Evolutionary conservation across 1,140 invertebrate genomes (phyloP).

Genomic region (Amyelois transitella): DNA sequence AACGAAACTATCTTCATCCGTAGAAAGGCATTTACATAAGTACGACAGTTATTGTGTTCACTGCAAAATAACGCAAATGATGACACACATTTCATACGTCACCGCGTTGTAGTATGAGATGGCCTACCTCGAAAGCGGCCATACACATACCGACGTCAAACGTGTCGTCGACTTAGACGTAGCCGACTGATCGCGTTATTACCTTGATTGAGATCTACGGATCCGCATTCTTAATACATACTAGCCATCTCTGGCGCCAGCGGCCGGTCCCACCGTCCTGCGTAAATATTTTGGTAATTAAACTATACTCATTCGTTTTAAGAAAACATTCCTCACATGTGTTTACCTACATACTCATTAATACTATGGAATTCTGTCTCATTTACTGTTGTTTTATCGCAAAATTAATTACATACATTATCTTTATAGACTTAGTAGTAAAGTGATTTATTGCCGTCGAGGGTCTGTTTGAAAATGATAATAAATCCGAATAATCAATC

Average conservation of each 20-base stretch:
- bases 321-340: conserved; percentile 35
- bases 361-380: conserved; percentile 7
- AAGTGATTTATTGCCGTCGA: background rate
- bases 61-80: background rate
- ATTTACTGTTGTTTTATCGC: background rate
- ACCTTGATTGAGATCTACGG: conserved; percentile 62
- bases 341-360: conserved; percentile 23
- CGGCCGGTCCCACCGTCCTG: conserved; percentile 38
- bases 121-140: background rate
- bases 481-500: background rate
- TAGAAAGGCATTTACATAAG: background rate
- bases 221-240: conserved; percentile 70
- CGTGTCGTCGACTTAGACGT: background rate
- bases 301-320: conserved; percentile 43
- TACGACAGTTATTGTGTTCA: background rate
- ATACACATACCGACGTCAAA: background rate
- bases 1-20: too few species aligned
- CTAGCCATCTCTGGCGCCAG: conserved; percentile 45
- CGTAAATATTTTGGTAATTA: conserved; percentile 71
- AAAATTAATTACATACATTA: background rate
- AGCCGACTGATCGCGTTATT: conserved; percentile 35
- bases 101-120: background rate
- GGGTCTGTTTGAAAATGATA: background rate
- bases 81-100: background rate
- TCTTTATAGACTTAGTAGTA: background rate